Evolutionary conservation across 1,140 invertebrate genomes (phyloP), one percentile per base, ranked within the genome.

Genomic region (Orius insidiosus): DNA sequence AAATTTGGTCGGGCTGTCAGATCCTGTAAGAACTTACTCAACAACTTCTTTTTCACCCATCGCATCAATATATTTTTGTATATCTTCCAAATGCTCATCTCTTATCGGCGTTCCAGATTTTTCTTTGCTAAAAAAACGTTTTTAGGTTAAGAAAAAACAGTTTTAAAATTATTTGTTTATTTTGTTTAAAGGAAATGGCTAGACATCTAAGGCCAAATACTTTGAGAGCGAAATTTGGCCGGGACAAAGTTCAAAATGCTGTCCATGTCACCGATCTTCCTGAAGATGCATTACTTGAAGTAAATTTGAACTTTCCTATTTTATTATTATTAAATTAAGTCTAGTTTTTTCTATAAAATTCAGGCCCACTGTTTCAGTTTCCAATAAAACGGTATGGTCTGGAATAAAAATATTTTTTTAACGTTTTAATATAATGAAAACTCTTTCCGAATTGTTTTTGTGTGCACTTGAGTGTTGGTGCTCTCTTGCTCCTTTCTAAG

Each of bases 251-350:
- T 14, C 71, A 80, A 58, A 96, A 94, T 67, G 87, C 83, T 6
- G 67, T 94, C 5, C 89, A 95, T 60, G 93, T 88, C 58, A 94
- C 89, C 30, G 89, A 96, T 70, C 66, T 96, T 43, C 71, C 75
- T 1, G 85, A 90, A 58, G 89, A 94, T 68, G 78, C 79, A 2
- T 55, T 75, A 34, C 62, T 90, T 46, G 90, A 95, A 69, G 74
- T 79, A 57, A 55, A 37, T 51, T 3, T 24, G 24, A 24, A 24
- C 3, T n/a, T n/a, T n/a, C n/a, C n/a, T n/a, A n/a, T n/a, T n/a
- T n/a, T n/a, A 24, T 7, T 24, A 24, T 24, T 24, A 4, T 24
- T 4, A 24, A 24, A 24, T 24, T 24, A 24, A 24, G 24, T 3
- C 24, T 24, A 24, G 3, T 24, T 24, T 24, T 24, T 24, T 24